Base-by-base conservation (phyloP, 64 coral and sea anemone species). In the Porites lutea region DNA sequence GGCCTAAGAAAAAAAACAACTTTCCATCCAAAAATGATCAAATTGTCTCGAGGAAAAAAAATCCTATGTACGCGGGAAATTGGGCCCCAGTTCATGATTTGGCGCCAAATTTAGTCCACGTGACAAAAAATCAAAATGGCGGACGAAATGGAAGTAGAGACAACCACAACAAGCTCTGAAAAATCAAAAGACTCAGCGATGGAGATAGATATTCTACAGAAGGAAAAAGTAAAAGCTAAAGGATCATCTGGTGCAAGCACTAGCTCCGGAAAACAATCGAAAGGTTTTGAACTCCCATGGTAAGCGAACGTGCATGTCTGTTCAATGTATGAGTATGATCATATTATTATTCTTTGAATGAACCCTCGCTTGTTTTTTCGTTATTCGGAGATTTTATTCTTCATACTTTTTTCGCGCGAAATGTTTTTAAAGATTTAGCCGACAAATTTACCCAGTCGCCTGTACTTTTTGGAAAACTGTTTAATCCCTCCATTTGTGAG, bases 271-370 rank as follows among this genome's bases (percentile, higher is more conserved):
- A 82, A 91, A 92, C 71, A 75, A 48, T 88, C 88, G 37, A 98
- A 92, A 88, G 77, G 92, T 6, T 98, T 95, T 61, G 96, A 98
- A 87, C 67, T 98, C 10, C 96, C 96, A 2, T 98, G 96, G 96
- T 98, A 89, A 92, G 95, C 54, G 4, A 49, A 0, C 4, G 47
- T 12, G 19, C 72, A 74, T 86, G 20, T 51, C 0, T 86, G 48
- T 52, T 18, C 48, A n/a, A 8, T 3, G 27, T 73, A 73, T 55
- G 49, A 11, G 13, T 5, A 14, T 21, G 74, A n/a, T 37, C 1
- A 37, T 37, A 0, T 37, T 37, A 37, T 37, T 37, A 1, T 37
- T 1, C 27, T 37, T 37, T 37, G 27, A 37, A 37, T 37, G 27
- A 37, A 37, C 27, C 27, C 27, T 37, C 1, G 27, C 27, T 37